Conservation (phyloP, 2,113 vertebrate genomes). For the Mandrillus leucophaeus region DNA sequence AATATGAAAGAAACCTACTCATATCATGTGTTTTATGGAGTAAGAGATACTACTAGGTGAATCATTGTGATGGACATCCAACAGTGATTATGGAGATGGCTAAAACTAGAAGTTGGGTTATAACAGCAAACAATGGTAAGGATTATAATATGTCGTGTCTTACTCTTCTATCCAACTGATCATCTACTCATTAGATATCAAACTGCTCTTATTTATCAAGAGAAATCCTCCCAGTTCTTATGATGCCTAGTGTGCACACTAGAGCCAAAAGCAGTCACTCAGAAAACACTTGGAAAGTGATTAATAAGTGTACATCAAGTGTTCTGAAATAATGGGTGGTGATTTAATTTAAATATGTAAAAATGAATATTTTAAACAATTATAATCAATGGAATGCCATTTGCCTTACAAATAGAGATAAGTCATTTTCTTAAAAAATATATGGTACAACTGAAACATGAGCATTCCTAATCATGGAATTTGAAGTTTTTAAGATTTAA, state of each 20-base stretch:
- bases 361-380: neutral
- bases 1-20: neutral
- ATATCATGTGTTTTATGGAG: no score
- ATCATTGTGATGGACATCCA: neutral
- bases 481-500: constrained; percentile 1
- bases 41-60: neutral
- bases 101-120: neutral
- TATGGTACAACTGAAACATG: neutral
- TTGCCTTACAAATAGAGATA: neutral
- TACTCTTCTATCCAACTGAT: neutral
- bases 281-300: neutral
- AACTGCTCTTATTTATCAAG: neutral
- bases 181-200: neutral
- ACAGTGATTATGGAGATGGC: neutral
- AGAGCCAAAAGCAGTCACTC: neutral
- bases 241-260: rapidly evolving
- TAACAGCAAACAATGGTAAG: neutral
- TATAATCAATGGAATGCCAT: neutral
- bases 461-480: neutral
- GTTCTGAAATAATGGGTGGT: neutral
- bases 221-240: neutral
- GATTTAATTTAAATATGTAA: neutral
- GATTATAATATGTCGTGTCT: neutral
- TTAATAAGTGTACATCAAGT: neutral
- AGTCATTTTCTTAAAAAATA: neutral